Evolutionary conservation across 1,140 invertebrate genomes (phyloP).

Genomic region (Anastatus disparis): DNA sequence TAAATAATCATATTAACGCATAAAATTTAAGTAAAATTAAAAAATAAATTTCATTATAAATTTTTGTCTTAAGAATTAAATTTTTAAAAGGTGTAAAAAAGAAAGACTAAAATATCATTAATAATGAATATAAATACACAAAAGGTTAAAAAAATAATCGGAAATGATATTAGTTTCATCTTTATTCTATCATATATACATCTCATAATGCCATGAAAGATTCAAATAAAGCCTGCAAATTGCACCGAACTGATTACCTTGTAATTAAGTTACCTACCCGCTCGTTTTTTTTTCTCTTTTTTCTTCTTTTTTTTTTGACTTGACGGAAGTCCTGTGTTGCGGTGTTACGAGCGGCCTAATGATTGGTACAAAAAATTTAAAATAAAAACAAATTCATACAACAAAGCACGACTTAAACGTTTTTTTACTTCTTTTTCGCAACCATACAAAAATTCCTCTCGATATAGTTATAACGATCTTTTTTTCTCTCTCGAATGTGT

Average conservation of each 20-base stretch:
- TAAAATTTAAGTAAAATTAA: no score
- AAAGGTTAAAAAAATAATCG: no score
- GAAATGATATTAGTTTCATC: neutral
- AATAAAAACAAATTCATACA: neutral
- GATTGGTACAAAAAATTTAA: constrained; percentile 13
- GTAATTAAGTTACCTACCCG: constrained; percentile 30
- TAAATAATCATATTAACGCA: no score
- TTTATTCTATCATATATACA: neutral
- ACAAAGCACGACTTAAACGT: neutral
- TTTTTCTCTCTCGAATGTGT: no score
- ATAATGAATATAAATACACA: no score
- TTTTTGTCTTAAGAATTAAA: no score
- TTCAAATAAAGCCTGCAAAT: constrained; percentile 24
- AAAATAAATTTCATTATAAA: no score
- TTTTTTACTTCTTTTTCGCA: neutral
- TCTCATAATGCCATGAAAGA: neutral
- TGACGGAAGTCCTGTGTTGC: constrained; percentile 26
- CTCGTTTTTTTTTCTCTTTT: neutral
- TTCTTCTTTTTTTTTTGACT: neutral
- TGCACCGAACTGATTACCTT: constrained; percentile 24
- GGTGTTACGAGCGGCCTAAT: constrained; percentile 19
- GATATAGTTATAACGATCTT: no score
- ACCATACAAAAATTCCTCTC: no score
- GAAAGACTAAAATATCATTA: no score
- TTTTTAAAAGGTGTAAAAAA: no score